A percentile compares a stretch with the other conserved stretches of the same genome.
These are phyloP conservation scores for Stictonetta naevosa DNA, from an alignment of 2,113 vertebrate species.

Conservation along the genomic window DNA sequence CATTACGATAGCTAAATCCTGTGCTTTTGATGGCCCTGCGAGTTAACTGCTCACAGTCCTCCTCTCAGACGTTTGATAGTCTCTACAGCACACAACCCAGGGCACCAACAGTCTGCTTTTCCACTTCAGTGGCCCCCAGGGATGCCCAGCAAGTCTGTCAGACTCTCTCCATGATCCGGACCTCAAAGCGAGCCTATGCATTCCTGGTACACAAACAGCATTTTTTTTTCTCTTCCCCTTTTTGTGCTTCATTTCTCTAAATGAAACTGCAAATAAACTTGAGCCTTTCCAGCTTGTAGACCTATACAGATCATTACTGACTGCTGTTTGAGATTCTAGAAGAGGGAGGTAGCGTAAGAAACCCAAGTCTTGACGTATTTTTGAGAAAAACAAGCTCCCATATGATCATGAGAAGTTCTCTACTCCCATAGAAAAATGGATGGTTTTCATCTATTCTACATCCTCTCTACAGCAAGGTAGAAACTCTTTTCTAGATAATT, in stretches of 20 bases:
- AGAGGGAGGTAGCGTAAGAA: not conserved
- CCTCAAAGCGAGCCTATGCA: rapidly evolving
- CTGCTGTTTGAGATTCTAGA: not conserved
- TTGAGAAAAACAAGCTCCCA: not conserved
- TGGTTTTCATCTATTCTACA: not conserved
- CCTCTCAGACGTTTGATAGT: not conserved
- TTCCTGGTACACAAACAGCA: not conserved
- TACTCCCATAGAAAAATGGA: not conserved
- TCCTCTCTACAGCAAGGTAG: not conserved
- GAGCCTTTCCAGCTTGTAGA: not conserved
- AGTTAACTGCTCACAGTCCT: not conserved
- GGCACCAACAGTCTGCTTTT: not conserved
- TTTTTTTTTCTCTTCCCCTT: not conserved
- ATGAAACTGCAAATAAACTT: not conserved
- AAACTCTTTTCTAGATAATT: not conserved
- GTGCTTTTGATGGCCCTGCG: too few relatives aligned
- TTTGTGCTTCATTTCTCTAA: not conserved
- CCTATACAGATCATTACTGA: not conserved
- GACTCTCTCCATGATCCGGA: not conserved
- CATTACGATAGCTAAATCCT: not conserved
- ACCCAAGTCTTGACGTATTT: not conserved
- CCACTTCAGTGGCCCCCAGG: not conserved
- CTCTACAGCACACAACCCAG: not conserved
- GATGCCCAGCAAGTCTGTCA: not conserved
- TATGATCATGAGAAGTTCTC: not conserved